Base-by-base conservation (phyloP, 2,888 invertebrate species). In the Troides oblongomaculatus region DNA sequence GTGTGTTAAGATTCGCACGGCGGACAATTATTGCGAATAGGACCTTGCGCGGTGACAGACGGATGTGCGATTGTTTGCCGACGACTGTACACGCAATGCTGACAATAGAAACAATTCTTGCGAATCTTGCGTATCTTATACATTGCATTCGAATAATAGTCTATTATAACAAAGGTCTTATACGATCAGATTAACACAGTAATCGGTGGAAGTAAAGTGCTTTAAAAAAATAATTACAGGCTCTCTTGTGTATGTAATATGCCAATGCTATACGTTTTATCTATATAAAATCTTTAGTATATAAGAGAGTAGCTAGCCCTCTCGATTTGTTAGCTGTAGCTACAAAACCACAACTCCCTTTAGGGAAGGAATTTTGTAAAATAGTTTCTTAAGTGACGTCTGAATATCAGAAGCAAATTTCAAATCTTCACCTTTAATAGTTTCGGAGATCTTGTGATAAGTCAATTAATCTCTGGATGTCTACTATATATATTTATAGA, bases 1-100 rank as follows among this genome's bases (percentile, higher is more conserved):
- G 83, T 84, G 81, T 82, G 84, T 81, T 84, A 78, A 84, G 79
- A 84, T 88, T 89, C 89, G 81, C 90, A 90, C 88, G 88, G 78
- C 76, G 79, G 78, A 82, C 84, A 86, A 86, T 87, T 80, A 83
- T 82, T 80, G 78, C 76, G 74, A 75, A 70, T 74, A 74, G 81
- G 89, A 86, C 91, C 91, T 91, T 90, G 90, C 75, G 76, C 75
- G 75, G 78, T 84, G 89, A 89, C 88, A 87, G 83, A 90, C 87
- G 83, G 86, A 89, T 86, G 84, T 81, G 79, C 83, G 84, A 90
- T 89, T 90, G 88, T 90, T 81, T 78, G 56, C 30, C 57, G 74
- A 73, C 74, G 76, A 72, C 76, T 79, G 71, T 77, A 73, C 77
- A 78, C 74, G 72, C 66, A 70, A 71, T 58, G 70, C 60, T 58